Evolutionary conservation across 2,888 invertebrate genomes (phyloP).

Genomic region (Drosophila anceps): DNA sequence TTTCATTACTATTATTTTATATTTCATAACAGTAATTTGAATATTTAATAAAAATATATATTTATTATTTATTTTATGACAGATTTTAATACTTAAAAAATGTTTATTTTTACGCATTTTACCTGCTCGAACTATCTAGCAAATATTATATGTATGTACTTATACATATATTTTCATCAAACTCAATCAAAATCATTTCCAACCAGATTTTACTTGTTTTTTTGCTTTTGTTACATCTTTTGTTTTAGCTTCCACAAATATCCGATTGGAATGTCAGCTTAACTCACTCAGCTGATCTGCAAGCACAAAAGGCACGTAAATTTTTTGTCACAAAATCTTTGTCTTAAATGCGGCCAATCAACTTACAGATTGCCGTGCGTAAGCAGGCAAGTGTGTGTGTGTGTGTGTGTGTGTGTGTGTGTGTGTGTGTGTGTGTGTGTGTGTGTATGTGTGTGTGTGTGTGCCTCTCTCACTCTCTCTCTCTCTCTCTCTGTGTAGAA

Average conservation of each 20-base stretch:
- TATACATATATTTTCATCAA: neutral
- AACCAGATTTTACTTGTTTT: neutral
- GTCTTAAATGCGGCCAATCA: constrained; percentile 43
- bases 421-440: constrained; percentile 8
- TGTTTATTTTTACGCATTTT: too few species aligned
- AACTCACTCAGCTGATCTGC: constrained; percentile 15
- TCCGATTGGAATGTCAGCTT: constrained; percentile 7
- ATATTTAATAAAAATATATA: too few species aligned
- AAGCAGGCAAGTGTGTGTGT: neutral
- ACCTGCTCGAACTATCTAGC: too few species aligned
- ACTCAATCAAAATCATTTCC: neutral
- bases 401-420: constrained; percentile 5
- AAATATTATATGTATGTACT: too few species aligned
- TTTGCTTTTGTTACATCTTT: neutral
- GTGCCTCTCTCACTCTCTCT: neutral
- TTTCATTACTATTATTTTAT: neutral
- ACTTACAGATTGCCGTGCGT: constrained; percentile 17
- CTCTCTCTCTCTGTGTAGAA: neutral
- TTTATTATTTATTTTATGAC: too few species aligned
- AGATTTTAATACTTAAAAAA: too few species aligned
- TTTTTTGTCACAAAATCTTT: constrained; percentile 21
- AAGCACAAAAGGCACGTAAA: constrained; percentile 12
- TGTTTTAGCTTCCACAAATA: neutral
- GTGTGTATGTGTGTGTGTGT: constrained; percentile 8
- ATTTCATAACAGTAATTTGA: too few species aligned